Evolutionary conservation across 2,888 invertebrate genomes (phyloP), one percentile per base, ranked within the genome.

Genomic region (Mantis religiosa): DNA sequence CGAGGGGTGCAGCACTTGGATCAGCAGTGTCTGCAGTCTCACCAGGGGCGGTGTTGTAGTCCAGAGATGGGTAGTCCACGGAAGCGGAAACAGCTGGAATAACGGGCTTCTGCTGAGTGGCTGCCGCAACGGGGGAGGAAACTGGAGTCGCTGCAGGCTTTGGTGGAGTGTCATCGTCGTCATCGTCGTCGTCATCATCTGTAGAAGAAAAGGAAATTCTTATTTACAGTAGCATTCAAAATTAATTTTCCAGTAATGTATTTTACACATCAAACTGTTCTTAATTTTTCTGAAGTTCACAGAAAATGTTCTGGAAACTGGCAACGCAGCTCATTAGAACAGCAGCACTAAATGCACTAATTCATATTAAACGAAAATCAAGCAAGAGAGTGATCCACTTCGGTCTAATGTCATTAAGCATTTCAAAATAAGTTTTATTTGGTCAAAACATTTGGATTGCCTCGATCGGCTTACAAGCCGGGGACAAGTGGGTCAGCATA

Each of bases 161-260:
- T 12, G 91, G 91, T 0, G 92, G 92, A 0, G 94, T 94, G 54
- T 92, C 93, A 14, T 93, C 93, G 83, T 94, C 95, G 86, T 94
- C 94, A 15, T 94, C 94, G 87, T 94, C 94, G 85, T 94, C 95
- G 87, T 95, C 95, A 89, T 96, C 96, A 87, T 96, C 95, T 89
- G 95, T 95, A 89, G 85, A 14, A 30, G 3, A 20, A 84, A 88
- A 3, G 87, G 20, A 84, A 27, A 41, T 28, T 84, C 14, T 27
- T 20, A 14, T 27, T 34, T 30, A 14, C 28, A n/a, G 15, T 25
- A 27, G 27, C 85, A 34, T 14, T 1, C 25, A 27, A 14, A 41
- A 14, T 34, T 27, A 28, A 84, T 34, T 15, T 84, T 84, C 27
- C 4, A 25, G 27, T 27, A 82, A n/a, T 82, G 6, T 27, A n/a